A percentile compares a stretch with the other conserved stretches of the same genome.
Conservation (phyloP, 2,113 vertebrate genomes). For the Gavialis gangeticus region DNA sequence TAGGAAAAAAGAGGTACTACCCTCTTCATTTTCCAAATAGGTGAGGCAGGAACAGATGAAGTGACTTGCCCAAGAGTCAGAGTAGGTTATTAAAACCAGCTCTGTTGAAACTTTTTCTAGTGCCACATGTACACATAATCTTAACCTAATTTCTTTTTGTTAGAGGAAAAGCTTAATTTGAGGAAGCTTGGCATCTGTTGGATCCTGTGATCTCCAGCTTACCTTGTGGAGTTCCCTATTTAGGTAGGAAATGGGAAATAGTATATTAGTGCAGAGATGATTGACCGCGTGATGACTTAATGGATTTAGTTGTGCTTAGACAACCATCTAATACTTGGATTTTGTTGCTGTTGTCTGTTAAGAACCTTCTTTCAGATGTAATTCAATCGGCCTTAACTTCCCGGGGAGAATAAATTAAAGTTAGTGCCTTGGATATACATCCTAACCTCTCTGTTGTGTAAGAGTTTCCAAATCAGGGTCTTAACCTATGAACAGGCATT, state of each 20-base stretch:
- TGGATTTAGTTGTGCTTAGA: not conserved
- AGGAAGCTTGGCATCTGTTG: too few relatives aligned
- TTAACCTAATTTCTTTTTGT: too few relatives aligned
- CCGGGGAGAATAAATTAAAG: accelerated
- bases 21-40: not conserved
- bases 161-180: too few relatives aligned
- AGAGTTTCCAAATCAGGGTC: too few relatives aligned
- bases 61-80: not conserved
- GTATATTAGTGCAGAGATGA: not conserved
- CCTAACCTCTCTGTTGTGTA: too few relatives aligned
- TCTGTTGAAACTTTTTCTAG: not conserved
- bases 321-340: not conserved
- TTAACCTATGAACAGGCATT: too few relatives aligned
- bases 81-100: not conserved
- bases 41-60: not conserved
- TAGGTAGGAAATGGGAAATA: not conserved
- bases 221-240: not conserved
- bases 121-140: not conserved
- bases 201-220: too few relatives aligned
- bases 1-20: not conserved
- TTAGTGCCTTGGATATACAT: not conserved
- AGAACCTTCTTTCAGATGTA: too few relatives aligned
- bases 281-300: not conserved
- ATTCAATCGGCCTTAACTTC: not conserved
- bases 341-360: not conserved